A percentile compares a stretch with the other conserved stretches of the same genome.
Evolutionary conservation across 2,797 vertebrate genomes (phyloP).

Genomic region (Hemitrygon akajei): DNA sequence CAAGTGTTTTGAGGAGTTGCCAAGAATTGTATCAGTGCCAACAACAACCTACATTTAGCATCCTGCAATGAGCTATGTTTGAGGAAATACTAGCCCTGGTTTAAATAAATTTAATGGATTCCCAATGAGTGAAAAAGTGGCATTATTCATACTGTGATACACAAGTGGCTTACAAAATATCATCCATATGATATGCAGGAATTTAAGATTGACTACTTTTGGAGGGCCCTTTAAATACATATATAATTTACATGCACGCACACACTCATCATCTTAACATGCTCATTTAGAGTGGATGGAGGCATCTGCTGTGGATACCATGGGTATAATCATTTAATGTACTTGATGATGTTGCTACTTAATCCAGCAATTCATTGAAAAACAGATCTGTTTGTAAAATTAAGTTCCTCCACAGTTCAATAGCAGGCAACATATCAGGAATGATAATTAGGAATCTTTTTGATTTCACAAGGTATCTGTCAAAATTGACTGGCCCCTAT

Average conservation of each 20-base stretch:
- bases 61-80: not conserved
- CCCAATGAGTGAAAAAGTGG: not conserved
- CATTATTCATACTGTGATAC: not conserved
- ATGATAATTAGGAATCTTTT: not conserved
- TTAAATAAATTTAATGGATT: not conserved
- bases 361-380: not conserved
- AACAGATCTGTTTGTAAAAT: not conserved
- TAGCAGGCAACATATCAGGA: not conserved
- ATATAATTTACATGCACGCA: no score
- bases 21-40: constrained; percentile 28
- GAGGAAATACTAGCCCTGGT: not conserved
- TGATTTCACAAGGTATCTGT: not conserved
- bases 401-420: not conserved
- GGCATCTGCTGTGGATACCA: no score
- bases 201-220: no score
- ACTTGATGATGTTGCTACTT: not conserved
- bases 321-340: not conserved
- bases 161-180: not conserved
- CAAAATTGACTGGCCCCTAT: not conserved
- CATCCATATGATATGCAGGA: no score
- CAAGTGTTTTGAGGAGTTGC: constrained; percentile 14
- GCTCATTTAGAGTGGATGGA: no score
- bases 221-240: no score
- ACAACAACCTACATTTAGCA: constrained; percentile 31
- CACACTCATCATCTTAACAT: no score